These are phyloP conservation scores for Dendrophyllia cribrosa DNA, from an alignment of 64 coral and sea anemone genomes.

Conservation along the genomic window DNA sequence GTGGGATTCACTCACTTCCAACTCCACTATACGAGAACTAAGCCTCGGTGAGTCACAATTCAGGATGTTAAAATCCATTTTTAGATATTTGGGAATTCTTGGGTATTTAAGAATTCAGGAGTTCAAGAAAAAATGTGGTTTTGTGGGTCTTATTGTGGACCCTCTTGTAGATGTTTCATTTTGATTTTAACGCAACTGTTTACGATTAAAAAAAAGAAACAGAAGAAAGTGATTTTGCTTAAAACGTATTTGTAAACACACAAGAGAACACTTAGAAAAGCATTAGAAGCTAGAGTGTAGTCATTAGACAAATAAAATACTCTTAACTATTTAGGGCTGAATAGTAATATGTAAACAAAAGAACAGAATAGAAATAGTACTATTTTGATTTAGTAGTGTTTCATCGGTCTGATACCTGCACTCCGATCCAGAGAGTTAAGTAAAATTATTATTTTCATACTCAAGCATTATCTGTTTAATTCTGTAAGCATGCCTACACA, in stretches of 20 bases:
- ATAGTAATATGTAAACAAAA: background rate
- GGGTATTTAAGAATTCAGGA: background rate
- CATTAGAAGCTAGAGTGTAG: slow-evolving; percentile 2
- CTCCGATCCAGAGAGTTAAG: slow-evolving; percentile 4
- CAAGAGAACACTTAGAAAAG: background rate
- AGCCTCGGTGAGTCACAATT: background rate
- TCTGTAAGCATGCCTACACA: background rate
- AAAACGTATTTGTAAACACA: background rate
- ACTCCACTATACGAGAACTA: background rate
- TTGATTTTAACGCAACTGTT: background rate
- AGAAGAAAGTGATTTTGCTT: too few relatives aligned
- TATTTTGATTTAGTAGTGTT: slow-evolving; percentile 17
- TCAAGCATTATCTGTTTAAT: background rate
- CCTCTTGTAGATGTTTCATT: background rate
- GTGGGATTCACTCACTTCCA: background rate
- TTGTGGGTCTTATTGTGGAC: background rate
- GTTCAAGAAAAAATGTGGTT: background rate
- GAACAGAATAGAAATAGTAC: background rate
- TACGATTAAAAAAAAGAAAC: background rate
- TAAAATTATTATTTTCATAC: background rate
- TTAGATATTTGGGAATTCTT: too few relatives aligned
- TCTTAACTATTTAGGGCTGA: background rate
- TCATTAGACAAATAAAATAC: slow-evolving; percentile 8
- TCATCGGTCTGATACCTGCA: slow-evolving; percentile 10
- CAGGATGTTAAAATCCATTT: slow-evolving; percentile 2